These are phyloP conservation scores for Petrolisthes cinctipes DNA, from an alignment of 2,888 invertebrate species.

Conservation along the genomic window DNA sequence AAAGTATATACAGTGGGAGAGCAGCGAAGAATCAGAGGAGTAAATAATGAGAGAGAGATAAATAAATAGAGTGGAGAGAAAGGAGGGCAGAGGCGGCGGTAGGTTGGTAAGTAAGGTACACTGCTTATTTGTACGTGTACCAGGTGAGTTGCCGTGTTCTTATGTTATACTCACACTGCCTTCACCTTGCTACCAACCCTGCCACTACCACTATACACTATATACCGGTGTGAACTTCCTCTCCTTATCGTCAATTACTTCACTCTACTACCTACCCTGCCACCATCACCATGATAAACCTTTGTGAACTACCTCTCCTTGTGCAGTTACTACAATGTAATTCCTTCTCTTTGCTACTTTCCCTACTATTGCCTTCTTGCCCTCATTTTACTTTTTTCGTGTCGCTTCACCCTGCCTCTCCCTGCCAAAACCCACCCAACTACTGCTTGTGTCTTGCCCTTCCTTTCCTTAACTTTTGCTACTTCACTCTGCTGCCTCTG, in stretches of 20 bases:
- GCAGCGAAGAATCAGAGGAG: no score
- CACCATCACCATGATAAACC: not conserved
- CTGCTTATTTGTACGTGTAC: no score
- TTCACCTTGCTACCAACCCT: not conserved
- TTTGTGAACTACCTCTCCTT: not conserved
- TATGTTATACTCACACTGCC: not conserved
- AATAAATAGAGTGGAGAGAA: no score
- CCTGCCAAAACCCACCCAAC: no score
- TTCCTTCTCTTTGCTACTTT: constrained; percentile 15
- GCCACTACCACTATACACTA: not conserved
- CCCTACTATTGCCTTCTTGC: not conserved
- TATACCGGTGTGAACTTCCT: not conserved
- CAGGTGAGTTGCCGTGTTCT: no score
- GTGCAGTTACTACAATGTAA: not conserved
- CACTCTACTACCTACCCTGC: not conserved
- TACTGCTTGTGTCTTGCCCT: not conserved
- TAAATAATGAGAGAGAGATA: no score
- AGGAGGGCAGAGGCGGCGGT: no score
- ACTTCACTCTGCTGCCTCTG: not conserved
- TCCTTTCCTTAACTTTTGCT: not conserved
- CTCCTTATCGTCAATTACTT: not conserved
- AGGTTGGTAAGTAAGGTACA: no score
- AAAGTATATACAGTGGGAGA: no score
- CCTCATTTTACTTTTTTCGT: not conserved
- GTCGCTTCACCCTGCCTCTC: not conserved